Evolutionary conservation across 37 sponge, comb jelly and placozoan genomes (phyloP).

Genomic region (Diacarnus erythraeanus): DNA sequence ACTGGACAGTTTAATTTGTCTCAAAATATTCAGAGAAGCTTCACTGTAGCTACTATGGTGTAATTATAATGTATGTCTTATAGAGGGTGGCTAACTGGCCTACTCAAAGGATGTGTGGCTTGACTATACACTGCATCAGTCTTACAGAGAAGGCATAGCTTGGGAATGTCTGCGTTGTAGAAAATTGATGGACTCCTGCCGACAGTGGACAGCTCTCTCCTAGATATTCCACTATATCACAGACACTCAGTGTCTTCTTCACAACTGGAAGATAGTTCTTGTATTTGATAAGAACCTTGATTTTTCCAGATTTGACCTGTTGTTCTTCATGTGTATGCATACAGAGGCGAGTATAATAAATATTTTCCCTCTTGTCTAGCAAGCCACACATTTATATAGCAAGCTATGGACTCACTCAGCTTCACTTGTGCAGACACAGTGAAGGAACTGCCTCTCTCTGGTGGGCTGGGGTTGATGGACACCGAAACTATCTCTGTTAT

Average conservation of each 20-base stretch:
- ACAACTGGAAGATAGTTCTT: conserved; percentile 1
- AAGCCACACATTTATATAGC: too few species aligned
- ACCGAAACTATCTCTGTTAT: conserved; percentile 25
- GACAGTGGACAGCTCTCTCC: conserved; percentile 4
- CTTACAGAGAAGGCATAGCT: conserved; percentile 10
- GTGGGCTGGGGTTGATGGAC: conserved; percentile 61
- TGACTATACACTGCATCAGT: not conserved
- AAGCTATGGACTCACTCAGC: conserved; percentile 34
- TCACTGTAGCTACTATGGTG: not conserved
- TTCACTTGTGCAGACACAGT: conserved; percentile 21
- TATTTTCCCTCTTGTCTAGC: too few species aligned
- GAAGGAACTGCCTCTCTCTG: conserved; percentile 39
- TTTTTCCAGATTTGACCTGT: not conserved
- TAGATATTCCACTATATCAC: not conserved
- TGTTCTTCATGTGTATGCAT: not conserved
- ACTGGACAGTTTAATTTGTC: not conserved
- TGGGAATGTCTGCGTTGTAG: not conserved
- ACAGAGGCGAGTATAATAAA: too few species aligned
- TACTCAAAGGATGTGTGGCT: not conserved
- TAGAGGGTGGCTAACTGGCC: not conserved
- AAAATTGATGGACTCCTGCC: not conserved
- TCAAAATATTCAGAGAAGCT: not conserved
- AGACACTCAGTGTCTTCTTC: not conserved
- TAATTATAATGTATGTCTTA: not conserved
- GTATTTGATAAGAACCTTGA: conserved; percentile 2